These are phyloP conservation scores for Anneissia japonica DNA, from an alignment of 35 echinoderm and acorn worm genomes.

Conservation along the genomic window DNA sequence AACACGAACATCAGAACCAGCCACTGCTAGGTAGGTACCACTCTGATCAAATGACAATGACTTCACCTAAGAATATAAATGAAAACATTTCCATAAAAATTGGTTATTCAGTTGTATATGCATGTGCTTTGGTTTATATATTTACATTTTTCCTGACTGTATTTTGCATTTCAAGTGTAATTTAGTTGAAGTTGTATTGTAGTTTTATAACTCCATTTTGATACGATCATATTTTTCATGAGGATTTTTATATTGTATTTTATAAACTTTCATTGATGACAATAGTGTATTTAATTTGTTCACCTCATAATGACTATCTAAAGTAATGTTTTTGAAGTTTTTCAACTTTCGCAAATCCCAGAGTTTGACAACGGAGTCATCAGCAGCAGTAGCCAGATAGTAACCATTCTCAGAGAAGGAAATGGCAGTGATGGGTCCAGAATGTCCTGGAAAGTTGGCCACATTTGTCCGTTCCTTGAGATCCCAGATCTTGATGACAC, in stretches of 20 bases:
- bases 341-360: slow-evolving; percentile 99
- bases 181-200: no score
- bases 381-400: slow-evolving; percentile 95
- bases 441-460: slow-evolving; percentile 97
- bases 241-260: no score
- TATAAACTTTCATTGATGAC: no score
- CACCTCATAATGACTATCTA: slow-evolving; percentile 95
- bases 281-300: no score
- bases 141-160: no score
- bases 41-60: slow-evolving; percentile 99
- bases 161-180: no score
- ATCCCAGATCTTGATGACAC: slow-evolving; percentile 99
- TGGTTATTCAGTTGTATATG: no score
- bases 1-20: slow-evolving; percentile 81
- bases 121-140: no score
- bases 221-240: no score
- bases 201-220: no score
- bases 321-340: slow-evolving; percentile 97
- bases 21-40: slow-evolving; percentile 92
- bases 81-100: no score
- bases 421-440: slow-evolving; percentile 93
- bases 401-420: slow-evolving; percentile 99
- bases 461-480: slow-evolving; percentile 96
- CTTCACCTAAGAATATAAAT: slow-evolving; percentile 64
- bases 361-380: slow-evolving; percentile 93